phyloP scores from a whole-genome alignment of 1,140 invertebrate genomes.

The Lucilia sericata region DNA sequence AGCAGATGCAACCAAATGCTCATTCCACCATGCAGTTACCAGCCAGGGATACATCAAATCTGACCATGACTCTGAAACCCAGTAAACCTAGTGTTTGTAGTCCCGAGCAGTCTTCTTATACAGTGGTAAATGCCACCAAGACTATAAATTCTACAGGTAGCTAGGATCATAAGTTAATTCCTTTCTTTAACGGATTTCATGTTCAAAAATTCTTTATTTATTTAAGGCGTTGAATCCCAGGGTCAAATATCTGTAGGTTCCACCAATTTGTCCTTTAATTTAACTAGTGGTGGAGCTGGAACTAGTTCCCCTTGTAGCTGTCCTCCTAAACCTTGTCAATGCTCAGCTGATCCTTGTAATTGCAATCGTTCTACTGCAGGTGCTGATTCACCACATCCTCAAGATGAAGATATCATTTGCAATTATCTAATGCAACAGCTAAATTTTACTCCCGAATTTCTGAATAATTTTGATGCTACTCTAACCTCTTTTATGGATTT shows the following conservation, averaged over 20 bases:
- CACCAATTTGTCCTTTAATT: no score
- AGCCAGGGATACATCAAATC: background rate
- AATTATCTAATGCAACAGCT: slow-evolving; percentile 17
- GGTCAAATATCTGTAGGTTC: background rate
- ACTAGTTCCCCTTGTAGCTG: background rate
- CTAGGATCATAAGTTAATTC: background rate
- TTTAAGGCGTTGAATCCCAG: slow-evolving; percentile 4
- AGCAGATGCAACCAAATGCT: background rate
- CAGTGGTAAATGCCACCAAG: background rate
- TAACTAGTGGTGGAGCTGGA: background rate
- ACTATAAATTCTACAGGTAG: background rate
- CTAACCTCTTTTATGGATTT: slow-evolving; percentile 19
- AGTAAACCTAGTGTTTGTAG: background rate
- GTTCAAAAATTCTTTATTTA: background rate
- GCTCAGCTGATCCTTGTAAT: background rate
- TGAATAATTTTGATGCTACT: slow-evolving; percentile 4
- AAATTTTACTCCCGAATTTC: slow-evolving; percentile 2
- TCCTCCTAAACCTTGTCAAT: background rate
- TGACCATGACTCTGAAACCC: background rate
- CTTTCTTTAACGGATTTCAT: background rate
- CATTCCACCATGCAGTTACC: background rate
- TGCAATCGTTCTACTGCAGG: slow-evolving; percentile 4
- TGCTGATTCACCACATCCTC: background rate
- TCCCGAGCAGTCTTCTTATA: background rate
- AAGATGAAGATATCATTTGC: background rate